Conservation (phyloP, 2,888 invertebrate genomes). For the Cybosia mesomella region DNA sequence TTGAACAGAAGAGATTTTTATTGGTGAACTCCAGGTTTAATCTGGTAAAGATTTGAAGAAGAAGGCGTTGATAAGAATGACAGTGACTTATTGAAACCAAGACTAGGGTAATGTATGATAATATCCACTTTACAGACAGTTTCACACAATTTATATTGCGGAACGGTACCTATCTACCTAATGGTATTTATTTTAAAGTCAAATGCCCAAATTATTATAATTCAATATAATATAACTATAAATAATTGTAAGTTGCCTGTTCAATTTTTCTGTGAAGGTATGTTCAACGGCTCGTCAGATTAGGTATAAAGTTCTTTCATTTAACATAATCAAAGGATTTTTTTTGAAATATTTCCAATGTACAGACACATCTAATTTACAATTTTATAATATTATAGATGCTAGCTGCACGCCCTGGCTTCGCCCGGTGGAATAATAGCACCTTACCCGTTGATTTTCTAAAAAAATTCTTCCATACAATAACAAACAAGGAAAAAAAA, state of each 20-base stretch:
- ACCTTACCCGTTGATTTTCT: no score
- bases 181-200: slow-evolving; percentile 3
- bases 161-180: slow-evolving; percentile 13
- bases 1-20: neutral
- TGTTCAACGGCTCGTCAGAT: slow-evolving; percentile 24
- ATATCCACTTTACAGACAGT: slow-evolving; percentile 2
- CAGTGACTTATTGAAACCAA: neutral
- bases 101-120: slow-evolving; percentile 3
- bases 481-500: no score
- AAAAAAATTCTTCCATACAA: no score
- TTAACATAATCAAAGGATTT: no score
- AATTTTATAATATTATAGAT: no score
- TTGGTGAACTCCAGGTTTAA: neutral
- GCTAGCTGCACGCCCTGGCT: no score
- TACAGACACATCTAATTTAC: no score
- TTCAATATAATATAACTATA: slow-evolving; percentile 10
- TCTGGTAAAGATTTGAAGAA: no score
- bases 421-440: no score
- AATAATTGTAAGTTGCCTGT: neutral
- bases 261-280: slow-evolving; percentile 27
- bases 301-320: slow-evolving; percentile 38
- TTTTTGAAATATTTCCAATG: no score
- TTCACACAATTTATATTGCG: slow-evolving; percentile 18
- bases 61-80: neutral
- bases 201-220: slow-evolving; percentile 4